A percentile compares a stretch with the other conserved stretches of the same genome.
Evolutionary conservation across 2,797 vertebrate species (phyloP).

Genomic region (Pipistrellus kuhlii): DNA sequence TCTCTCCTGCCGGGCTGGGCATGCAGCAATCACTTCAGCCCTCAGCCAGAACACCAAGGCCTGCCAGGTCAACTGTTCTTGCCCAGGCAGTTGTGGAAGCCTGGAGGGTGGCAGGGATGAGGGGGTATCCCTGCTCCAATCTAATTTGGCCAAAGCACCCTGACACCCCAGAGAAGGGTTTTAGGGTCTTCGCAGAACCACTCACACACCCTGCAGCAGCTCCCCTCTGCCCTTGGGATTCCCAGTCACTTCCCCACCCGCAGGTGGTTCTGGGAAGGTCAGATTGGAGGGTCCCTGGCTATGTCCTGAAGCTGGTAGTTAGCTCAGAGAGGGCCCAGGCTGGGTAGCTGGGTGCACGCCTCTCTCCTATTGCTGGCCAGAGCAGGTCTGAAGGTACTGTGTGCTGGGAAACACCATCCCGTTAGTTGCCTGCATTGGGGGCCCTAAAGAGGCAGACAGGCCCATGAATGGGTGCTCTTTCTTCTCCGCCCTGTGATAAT

Average conservation of each 20-base stretch:
- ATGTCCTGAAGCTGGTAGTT: neutral
- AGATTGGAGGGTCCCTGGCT: neutral
- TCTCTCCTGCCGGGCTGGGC: neutral
- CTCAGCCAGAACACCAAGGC: neutral
- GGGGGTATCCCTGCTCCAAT: neutral
- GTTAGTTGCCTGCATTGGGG: accelerated
- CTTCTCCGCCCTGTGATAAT: conserved; percentile 38
- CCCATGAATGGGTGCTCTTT: neutral
- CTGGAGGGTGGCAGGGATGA: neutral
- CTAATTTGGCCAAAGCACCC: neutral
- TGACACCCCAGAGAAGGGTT: neutral
- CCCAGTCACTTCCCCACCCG: neutral
- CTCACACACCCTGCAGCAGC: accelerated
- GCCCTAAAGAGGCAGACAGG: neutral
- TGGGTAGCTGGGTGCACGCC: neutral
- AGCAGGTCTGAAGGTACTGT: accelerated
- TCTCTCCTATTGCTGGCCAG: neutral
- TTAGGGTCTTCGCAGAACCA: neutral
- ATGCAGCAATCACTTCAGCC: neutral
- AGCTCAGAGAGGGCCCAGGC: neutral
- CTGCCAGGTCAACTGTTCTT: neutral
- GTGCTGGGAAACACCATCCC: neutral
- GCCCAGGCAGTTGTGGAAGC: neutral
- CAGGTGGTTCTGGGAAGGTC: neutral
- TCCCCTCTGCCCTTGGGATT: neutral